Evolutionary conservation across 2,797 vertebrate species (phyloP), one percentile per base, ranked within the genome.

Genomic region (Adelosebastes latens): DNA sequence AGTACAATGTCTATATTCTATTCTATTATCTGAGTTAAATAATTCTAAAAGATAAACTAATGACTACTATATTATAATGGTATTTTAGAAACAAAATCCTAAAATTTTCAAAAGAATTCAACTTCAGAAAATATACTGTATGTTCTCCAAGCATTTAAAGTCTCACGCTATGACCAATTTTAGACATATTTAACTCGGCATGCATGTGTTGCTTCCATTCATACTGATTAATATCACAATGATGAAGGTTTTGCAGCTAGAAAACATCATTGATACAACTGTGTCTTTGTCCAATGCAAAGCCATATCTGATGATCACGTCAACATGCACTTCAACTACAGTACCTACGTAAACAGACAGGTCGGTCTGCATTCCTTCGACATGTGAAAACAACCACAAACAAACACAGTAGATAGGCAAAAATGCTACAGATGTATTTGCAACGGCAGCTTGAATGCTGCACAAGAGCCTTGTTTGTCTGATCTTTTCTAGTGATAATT

Each of bases 391-490:
- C 20, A 64, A 70, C 10, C 34, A 46, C 20, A 49, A 24, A n/a
- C 6, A 27, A 2, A 34, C 64, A 55, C 53, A 2, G 4, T 16
- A 22, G 16, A 65, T 6, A 52, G 27, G 53, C 10, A 62, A 46
- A 75, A 34, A 65, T 32, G 29, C 67, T 12, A 22, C 20, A 69
- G 14, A 61, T 31, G 16, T 46, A 52, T 78, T 76, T 59, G 34
- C 25, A 59, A 39, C 61, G 20, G 10, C 55, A 69, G 60, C n/a
- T 58, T 55, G 7, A 52, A 61, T 22, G 79, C 80, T 72, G 25
- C 72, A 81, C 65, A 73, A 87, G 69, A 77, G 70, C 13, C 63
- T 77, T 81, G 84, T 81, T 82, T 85, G 65, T 79, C 55, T 80
- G 80, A 88, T 85, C 69, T 69, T 63, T 71, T 75, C 25, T 25